phyloP scores from a whole-genome alignment of 2,888 invertebrate species.

The Thymelicus sylvestris region DNA sequence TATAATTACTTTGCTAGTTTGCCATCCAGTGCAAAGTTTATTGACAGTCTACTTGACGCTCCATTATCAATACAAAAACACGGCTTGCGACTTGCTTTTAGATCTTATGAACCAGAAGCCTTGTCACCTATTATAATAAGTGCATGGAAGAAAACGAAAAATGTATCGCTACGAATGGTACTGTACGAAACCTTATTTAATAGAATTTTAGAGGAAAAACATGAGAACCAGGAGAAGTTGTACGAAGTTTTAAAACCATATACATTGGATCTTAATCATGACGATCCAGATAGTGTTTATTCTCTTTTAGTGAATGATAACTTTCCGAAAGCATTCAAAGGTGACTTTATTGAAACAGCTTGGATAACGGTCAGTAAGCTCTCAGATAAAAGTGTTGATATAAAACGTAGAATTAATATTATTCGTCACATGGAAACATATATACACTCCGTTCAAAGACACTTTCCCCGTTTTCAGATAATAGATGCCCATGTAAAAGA shows the following conservation, averaged over 20 bases:
- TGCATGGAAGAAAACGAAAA: conserved; percentile 59
- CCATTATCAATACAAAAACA: conserved; percentile 65
- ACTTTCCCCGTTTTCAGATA: conserved; percentile 47
- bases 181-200: conserved; percentile 54
- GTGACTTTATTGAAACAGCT: conserved; percentile 49
- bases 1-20: conserved; percentile 55
- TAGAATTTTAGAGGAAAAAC: conserved; percentile 47
- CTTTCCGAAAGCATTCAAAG: conserved; percentile 48
- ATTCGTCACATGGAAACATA: conserved; percentile 46
- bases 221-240: conserved; percentile 46
- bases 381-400: conserved; percentile 48
- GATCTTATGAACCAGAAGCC: conserved; percentile 53
- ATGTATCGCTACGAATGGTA: conserved; percentile 56
- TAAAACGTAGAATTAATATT: conserved; percentile 46
- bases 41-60: conserved; percentile 52
- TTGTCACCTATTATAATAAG: conserved; percentile 49
- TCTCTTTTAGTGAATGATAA: conserved; percentile 43
- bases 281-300: conserved; percentile 59
- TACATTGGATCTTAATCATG: conserved; percentile 49
- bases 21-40: conserved; percentile 52
- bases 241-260: conserved; percentile 59
- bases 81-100: conserved; percentile 60
- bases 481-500: conserved; percentile 50
- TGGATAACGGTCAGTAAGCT: conserved; percentile 56
- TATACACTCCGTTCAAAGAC: conserved; percentile 49